phyloP scores from a whole-genome alignment of 2,797 vertebrate species.

The Coregonus ussuriensis region DNA sequence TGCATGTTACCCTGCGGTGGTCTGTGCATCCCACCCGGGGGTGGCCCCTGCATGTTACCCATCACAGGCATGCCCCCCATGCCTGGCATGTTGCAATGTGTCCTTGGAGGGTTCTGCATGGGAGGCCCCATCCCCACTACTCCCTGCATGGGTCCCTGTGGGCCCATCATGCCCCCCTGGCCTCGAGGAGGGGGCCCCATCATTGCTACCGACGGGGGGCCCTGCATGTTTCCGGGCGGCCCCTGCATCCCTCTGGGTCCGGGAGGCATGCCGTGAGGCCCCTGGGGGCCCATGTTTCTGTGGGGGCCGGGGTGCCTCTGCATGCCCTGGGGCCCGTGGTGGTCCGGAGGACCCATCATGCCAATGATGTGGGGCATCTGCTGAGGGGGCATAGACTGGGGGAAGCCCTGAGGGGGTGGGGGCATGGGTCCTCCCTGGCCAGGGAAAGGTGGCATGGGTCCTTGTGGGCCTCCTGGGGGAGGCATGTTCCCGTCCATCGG shows the following conservation, averaged over 20 bases:
- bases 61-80: constrained; percentile 88
- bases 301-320: constrained; percentile 89
- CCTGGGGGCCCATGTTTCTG: constrained; percentile 87
- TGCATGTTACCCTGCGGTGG: constrained; percentile 78
- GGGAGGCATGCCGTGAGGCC: constrained; percentile 83
- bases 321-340: constrained; percentile 89
- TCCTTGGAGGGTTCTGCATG: constrained; percentile 80
- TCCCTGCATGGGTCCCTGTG: constrained; percentile 79
- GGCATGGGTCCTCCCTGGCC: constrained; percentile 85
- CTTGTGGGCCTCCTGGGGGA: constrained; percentile 81
- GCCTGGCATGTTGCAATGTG: constrained; percentile 59
- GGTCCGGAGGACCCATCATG: constrained; percentile 92
- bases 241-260: constrained; percentile 93
- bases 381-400: constrained; percentile 86
- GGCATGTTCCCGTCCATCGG: constrained; percentile 80
- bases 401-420: constrained; percentile 87
- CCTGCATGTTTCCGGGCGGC: constrained; percentile 75
- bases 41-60: constrained; percentile 75
- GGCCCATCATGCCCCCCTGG: constrained; percentile 90
- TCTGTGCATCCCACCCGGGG: constrained; percentile 83
- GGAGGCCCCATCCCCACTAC: constrained; percentile 87
- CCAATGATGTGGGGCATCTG: constrained; percentile 91
- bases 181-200: constrained; percentile 89
- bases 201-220: constrained; percentile 85
- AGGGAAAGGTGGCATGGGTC: constrained; percentile 83